A percentile compares a stretch with the other conserved stretches of the same genome.
These are phyloP conservation scores for Corythornis leucogaster DNA, from an alignment of 2,797 vertebrate species.

Conservation along the genomic window DNA sequence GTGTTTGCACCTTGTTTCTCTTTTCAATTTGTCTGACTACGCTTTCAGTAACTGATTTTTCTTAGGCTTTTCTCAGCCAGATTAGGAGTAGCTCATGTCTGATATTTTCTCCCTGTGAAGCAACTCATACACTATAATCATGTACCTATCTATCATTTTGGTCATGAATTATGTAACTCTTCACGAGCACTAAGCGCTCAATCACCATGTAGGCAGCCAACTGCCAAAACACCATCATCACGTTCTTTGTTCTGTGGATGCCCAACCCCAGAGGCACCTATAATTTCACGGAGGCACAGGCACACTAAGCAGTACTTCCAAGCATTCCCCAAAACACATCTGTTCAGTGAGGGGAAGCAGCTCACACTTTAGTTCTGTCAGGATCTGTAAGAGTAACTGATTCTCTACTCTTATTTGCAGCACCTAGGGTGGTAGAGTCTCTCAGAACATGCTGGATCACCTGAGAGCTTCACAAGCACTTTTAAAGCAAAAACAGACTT, in stretches of 20 bases:
- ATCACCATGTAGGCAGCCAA: conserved; percentile 53
- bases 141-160: conserved; percentile 66
- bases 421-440: background rate
- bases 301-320: conserved; percentile 36
- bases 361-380: background rate
- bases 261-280: conserved; percentile 52
- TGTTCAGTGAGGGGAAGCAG: background rate
- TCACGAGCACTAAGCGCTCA: conserved; percentile 42
- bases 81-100: conserved; percentile 37
- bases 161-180: conserved; percentile 67
- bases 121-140: conserved; percentile 67
- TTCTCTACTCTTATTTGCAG: background rate
- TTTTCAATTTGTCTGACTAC: conserved; percentile 40
- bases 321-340: background rate
- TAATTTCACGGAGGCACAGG: conserved; percentile 40
- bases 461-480: background rate
- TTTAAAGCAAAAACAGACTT: background rate
- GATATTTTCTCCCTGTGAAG: conserved; percentile 62
- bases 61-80: conserved; percentile 32
- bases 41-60: conserved; percentile 51
- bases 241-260: conserved; percentile 44
- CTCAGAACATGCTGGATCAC: rapidly evolving
- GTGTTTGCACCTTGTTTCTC: conserved; percentile 48
- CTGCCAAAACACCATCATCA: conserved; percentile 61
- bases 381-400: background rate